Base-by-base conservation (phyloP, 1,140 invertebrate species). In the Macrobrachium nipponense region DNA sequence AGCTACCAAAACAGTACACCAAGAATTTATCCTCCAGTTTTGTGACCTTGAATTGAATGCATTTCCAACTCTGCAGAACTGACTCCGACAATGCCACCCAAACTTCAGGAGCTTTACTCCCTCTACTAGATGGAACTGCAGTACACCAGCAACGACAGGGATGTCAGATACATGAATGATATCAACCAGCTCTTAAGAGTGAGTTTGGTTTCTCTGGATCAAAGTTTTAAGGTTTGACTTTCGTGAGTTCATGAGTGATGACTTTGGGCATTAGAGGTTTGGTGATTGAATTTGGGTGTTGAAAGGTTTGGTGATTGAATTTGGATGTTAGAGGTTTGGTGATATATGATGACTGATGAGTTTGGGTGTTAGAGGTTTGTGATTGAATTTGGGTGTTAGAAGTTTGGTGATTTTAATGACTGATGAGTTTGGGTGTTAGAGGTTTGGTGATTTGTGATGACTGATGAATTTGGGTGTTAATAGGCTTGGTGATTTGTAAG, bases 71-170 rank as follows among this genome's bases (percentile, higher is more conserved):
- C 51, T 87, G 72, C 70, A 88, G 86, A 89, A n/a, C 80, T 78
- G 70, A 86, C 66, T 64, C 64, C 59, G 51, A 80, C 72, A 23
- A 92, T 96, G 23, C 95, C 96, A 6, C 92, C 94, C 11, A 96
- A 98, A 89, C 91, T 98, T 59, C 94, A 95, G 82, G 96, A 97
- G 86, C 91, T 98, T 17, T 97, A 97, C 90, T 93, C 94, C 14
- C 92, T 97, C 87, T 98, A 98, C 90, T 95, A 96, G 90, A 94
- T 96, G 88, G 92, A 93, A 88, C 72, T 90, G 20, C 89, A 91
- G 70, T 86, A 87, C 64, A 44, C 86, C 23, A 88, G 62, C 60
- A 78, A 61, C 3, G 86, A 89, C 10, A 78, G 87, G 5, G 87
- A 89, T 61, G 72, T 62, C 7, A 82, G 68, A n/a, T 85, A 85